Evolutionary conservation across 2,888 invertebrate species (phyloP).

Genomic region (Trissoscelio sp.): DNA sequence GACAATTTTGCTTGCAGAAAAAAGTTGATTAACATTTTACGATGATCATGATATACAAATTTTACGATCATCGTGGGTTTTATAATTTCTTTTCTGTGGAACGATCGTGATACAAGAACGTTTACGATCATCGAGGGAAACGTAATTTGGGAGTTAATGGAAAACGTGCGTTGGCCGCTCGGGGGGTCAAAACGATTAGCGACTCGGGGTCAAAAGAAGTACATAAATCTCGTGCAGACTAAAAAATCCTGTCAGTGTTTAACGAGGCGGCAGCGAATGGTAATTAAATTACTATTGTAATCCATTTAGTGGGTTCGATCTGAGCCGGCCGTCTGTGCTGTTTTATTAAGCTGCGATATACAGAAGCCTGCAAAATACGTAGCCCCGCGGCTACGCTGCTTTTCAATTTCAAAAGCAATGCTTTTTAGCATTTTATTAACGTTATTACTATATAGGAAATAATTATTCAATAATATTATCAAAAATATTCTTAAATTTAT

Average conservation of each 20-base stretch:
- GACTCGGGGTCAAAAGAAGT: slow-evolving; percentile 61
- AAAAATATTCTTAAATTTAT: too few species aligned
- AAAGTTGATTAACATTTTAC: not conserved
- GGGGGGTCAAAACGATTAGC: slow-evolving; percentile 61
- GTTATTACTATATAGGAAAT: too few species aligned
- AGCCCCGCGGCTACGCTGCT: slow-evolving; percentile 58
- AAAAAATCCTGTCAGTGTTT: slow-evolving; percentile 76
- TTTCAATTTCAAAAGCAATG: slow-evolving; percentile 28
- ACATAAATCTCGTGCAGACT: slow-evolving; percentile 65
- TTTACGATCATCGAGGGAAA: slow-evolving; percentile 13
- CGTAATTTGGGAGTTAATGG: not conserved
- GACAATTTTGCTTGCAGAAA: too few species aligned
- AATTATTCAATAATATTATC: too few species aligned
- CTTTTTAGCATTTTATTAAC: slow-evolving; percentile 23
- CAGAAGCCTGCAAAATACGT: slow-evolving; percentile 76
- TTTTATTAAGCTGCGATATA: slow-evolving; percentile 79
- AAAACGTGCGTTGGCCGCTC: slow-evolving; percentile 1
- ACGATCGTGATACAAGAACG: not conserved
- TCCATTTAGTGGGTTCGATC: slow-evolving; percentile 78
- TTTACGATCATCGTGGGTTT: not conserved
- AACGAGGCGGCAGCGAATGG: slow-evolving; percentile 75
- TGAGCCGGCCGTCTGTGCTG: slow-evolving; percentile 71
- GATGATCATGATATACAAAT: slow-evolving; percentile 17
- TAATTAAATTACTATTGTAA: slow-evolving; percentile 80
- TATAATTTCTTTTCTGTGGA: not conserved